A percentile compares a stretch with the other conserved stretches of the same genome.
phyloP scores from a whole-genome alignment of 2,888 invertebrate species.

The Antheraea yamamai region DNA sequence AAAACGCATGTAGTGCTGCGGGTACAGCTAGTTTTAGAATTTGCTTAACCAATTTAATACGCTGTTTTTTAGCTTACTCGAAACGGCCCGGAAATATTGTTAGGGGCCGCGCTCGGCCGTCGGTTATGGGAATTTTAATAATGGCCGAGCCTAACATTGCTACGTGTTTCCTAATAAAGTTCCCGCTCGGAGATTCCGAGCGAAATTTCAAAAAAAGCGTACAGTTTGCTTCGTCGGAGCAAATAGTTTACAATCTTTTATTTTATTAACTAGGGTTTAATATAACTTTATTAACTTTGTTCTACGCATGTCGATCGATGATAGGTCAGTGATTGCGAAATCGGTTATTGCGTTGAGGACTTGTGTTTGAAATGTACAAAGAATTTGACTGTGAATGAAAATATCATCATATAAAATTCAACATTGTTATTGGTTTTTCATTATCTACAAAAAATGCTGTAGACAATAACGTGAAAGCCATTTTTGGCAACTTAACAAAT shows the following conservation, averaged over 20 bases:
- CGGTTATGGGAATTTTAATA: slow-evolving; percentile 60
- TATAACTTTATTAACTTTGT: neutral
- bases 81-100: slow-evolving; percentile 60
- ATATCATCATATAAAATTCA: too few relatives aligned
- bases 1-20: too few relatives aligned
- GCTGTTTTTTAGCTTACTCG: slow-evolving; percentile 61
- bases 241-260: slow-evolving; percentile 17
- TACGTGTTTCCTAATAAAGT: slow-evolving; percentile 50
- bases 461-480: too few relatives aligned
- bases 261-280: neutral
- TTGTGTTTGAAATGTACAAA: neutral
- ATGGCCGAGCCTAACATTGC: slow-evolving; percentile 40
- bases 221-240: slow-evolving; percentile 13
- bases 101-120: slow-evolving; percentile 45
- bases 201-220: slow-evolving; percentile 18
- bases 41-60: slow-evolving; percentile 67
- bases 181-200: slow-evolving; percentile 29
- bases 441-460: too few relatives aligned
- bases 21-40: too few relatives aligned
- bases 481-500: too few relatives aligned
- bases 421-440: too few relatives aligned
- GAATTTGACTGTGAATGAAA: too few relatives aligned
- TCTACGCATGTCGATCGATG: neutral
- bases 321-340: neutral
- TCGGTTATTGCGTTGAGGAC: neutral